phyloP scores from a whole-genome alignment of 2,113 vertebrate species.

The Tachysurus fulvidraco region DNA sequence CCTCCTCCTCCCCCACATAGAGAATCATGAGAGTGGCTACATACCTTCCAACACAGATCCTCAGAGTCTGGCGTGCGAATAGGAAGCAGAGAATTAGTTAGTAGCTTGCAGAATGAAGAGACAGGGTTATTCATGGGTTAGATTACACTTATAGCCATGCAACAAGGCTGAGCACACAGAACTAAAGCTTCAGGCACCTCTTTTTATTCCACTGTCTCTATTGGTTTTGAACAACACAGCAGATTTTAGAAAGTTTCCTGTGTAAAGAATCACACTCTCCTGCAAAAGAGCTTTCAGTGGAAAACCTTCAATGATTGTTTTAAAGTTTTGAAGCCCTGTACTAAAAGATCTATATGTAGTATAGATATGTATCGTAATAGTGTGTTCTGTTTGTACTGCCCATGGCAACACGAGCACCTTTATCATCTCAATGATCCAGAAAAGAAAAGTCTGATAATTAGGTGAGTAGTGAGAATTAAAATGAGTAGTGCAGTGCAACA shows the following conservation, averaged over 20 bases:
- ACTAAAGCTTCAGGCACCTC: not conserved
- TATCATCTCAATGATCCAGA: not conserved
- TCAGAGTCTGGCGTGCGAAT: conserved; percentile 87
- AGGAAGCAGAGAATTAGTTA: conserved; percentile 88
- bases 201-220: conserved; percentile 4
- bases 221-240: not conserved
- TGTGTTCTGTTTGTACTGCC: not conserved
- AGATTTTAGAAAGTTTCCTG: not conserved
- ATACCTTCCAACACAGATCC: conserved; percentile 98
- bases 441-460: not conserved
- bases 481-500: not conserved
- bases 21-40: conserved; percentile 54
- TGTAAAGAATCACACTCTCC: not conserved
- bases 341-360: not conserved
- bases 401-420: not conserved
- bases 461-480: not conserved
- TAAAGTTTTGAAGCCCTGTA: not conserved
- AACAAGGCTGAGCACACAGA: conserved; percentile 18
- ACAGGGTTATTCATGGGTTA: conserved; percentile 36
- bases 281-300: not conserved
- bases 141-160: conserved; percentile 47
- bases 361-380: not conserved
- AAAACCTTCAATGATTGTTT: not conserved
- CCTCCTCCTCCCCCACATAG: not conserved
- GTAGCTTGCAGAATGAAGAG: conserved; percentile 59